Base-by-base conservation (phyloP, 1,140 invertebrate genomes). In the Sarcophaga peregrina region DNA sequence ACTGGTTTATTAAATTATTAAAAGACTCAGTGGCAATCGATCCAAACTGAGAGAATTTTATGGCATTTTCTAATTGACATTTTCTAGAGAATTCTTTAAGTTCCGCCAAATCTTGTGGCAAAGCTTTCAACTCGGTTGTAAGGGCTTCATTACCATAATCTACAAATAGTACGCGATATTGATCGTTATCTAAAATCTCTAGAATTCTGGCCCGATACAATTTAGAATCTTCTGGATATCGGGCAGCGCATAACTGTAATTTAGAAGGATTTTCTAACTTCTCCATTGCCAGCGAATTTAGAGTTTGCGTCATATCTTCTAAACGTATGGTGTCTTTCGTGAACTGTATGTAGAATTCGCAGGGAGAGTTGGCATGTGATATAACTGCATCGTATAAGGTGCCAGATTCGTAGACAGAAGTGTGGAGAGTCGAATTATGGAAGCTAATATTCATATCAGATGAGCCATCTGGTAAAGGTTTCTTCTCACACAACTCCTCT, bases 111-210 rank as follows among this genome's bases (percentile, higher is more conserved):
- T 94, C 93, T 48, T 93, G 92, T 0, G 95, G 94, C 81, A 95
- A 86, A 83, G 91, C 92, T 46, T 92, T 91, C 9, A 95, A 86
- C 84, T 93, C 92, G 45, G 91, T 92, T 0, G 92, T 92, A 1
- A 93, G 90, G 10, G 93, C 92, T 0, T 92, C 92, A 87, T 95
- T 95, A 25, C 95, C 95, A 86, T 94, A 95, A 90, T 96, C 95
- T 86, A 95, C 92, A 84, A 94, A 95, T 2, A 93, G 84, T 0
- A 95, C 93, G 87, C 94, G 93, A 58, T 87, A 90, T 81, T 78
- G 20, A 37, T 8, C 47, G 15, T 84, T 20, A 2, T 80, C 73
- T 68, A 88, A n/a, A 8, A 85, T 17, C 52, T 89, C 86, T 54
- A 87, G n/a, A 8, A 90, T 83, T 17, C 84, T 85, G n/a, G 85